Evolutionary conservation across 2,888 invertebrate species (phyloP).

Genomic region (Erebia epiphron): DNA sequence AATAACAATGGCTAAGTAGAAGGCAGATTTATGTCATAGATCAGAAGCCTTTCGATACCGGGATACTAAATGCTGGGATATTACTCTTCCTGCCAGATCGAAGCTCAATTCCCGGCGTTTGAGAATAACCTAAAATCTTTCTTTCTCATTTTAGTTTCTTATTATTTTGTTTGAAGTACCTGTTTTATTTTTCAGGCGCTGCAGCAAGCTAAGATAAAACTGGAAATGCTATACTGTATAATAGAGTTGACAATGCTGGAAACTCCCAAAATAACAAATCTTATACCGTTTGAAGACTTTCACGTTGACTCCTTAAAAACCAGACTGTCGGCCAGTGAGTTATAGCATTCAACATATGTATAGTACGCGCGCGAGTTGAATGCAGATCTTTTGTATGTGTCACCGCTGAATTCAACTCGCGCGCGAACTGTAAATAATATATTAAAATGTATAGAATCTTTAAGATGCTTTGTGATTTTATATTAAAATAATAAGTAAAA

Average conservation of each 20-base stretch:
- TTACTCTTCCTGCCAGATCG: no score
- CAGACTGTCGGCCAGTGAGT: constrained; percentile 46
- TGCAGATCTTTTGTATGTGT: no score
- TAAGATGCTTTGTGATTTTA: background rate
- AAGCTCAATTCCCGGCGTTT: no score
- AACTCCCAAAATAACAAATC: constrained; percentile 62
- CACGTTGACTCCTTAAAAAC: constrained; percentile 56
- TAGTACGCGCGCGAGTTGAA: no score
- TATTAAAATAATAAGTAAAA: background rate
- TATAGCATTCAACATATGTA: constrained; percentile 36
- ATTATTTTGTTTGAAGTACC: background rate
- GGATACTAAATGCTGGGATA: no score
- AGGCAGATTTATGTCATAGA: no score
- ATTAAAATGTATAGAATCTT: background rate
- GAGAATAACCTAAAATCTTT: no score
- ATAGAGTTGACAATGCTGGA: constrained; percentile 68
- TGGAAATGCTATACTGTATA: constrained; percentile 70
- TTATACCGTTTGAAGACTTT: constrained; percentile 55
- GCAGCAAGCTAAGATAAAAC: constrained; percentile 72
- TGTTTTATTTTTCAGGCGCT: constrained; percentile 54
- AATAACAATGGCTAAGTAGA: no score
- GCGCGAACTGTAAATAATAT: background rate
- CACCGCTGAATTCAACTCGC: no score
- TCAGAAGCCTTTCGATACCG: no score
- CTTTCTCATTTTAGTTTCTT: background rate